Evolutionary conservation across 2,113 vertebrate species (phyloP).

Genomic region (Glaucidium brasilianum): DNA sequence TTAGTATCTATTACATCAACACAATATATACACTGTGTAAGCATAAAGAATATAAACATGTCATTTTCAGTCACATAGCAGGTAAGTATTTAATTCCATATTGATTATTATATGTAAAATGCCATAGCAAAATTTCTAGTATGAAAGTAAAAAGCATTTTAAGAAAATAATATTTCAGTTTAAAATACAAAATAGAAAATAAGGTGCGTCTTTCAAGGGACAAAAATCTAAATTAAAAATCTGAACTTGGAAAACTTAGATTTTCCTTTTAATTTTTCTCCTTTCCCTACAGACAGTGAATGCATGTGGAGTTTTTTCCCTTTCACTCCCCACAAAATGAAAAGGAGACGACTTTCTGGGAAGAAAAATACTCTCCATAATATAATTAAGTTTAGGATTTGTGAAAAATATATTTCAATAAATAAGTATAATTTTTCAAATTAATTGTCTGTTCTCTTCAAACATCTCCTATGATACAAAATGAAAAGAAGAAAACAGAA

Average conservation of each 20-base stretch:
- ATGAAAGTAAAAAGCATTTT: background rate
- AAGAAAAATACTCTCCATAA: background rate
- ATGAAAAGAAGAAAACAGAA: background rate
- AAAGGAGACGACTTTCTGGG: background rate
- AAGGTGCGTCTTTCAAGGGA: background rate
- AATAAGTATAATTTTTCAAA: background rate
- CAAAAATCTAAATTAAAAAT: background rate
- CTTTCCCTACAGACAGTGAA: background rate
- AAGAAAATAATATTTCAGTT: background rate
- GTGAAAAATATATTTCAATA: background rate
- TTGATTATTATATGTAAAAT: background rate
- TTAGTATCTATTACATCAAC: background rate
- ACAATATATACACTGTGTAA: background rate
- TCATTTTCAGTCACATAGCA: background rate
- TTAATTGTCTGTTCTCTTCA: background rate
- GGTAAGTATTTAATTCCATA: background rate
- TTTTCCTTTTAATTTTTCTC: background rate
- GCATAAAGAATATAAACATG: background rate
- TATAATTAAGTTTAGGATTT: background rate
- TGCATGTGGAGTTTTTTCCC: background rate
- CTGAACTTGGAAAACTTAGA: background rate
- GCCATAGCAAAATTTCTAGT: background rate
- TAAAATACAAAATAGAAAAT: background rate
- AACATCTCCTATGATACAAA: background rate
- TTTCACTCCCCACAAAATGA: background rate